Evolutionary conservation across 2,113 vertebrate genomes (phyloP), one percentile per base, ranked within the genome.

Genomic region (Oceanites oceanicus): DNA sequence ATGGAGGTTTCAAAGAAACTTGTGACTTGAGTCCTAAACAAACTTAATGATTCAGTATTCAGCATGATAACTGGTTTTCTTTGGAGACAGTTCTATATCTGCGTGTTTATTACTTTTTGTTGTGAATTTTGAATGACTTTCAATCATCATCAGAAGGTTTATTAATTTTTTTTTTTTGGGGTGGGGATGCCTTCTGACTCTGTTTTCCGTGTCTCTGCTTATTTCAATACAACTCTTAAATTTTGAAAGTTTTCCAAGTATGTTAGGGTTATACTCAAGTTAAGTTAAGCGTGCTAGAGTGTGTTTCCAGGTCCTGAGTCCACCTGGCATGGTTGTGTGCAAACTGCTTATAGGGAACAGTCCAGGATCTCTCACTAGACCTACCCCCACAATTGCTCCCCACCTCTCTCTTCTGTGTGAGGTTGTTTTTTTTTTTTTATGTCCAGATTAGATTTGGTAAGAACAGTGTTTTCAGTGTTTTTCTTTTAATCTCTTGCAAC

Each of bases 201-300:
- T 1, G 2, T 47, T 29, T 47, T 42, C 32, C 44, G 8, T 72
- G 13, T 47, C 26, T 26, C 7, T 88, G 36, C 11, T 66, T 79
- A 16, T 66, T 88, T 91, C 50, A 47, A 3, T 32, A 13, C 17
- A 58, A 10, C 21, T 86, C 13, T 25, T 56, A 62, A 61, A 25
- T 71, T 26, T 16, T 59, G 3, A 0, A 42, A 32, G 11, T 4
- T 53, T 50, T 49, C 49, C 22, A 9, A 15, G 29, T 22, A 3
- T 21, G 26, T 22, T 50, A 47, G 26, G 20, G 32, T 74, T 81
- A 20, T 47, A 38, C 17, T 68, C 20, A 17, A 9, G 18, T 40
- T 5, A 45, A 56, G 30, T 26, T 58, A 18, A 26, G 25, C 0
- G 0, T 45, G 30, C 67, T 30, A 1, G 25, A 30, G 13, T 34